Base-by-base conservation (phyloP, 2,888 invertebrate genomes). In the Cryptus viduatorius region DNA sequence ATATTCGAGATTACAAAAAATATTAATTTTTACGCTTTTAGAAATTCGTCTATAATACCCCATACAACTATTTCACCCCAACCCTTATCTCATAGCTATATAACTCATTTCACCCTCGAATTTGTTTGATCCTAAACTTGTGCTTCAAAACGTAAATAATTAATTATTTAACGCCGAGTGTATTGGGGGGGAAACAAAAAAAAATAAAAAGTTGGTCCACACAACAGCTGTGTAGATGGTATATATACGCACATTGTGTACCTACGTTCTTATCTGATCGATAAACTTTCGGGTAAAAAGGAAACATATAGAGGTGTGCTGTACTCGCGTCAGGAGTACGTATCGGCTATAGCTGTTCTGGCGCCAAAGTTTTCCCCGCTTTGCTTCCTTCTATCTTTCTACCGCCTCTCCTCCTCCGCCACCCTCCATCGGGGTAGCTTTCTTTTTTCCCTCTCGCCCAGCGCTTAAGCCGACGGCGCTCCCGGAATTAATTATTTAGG, bases 401-500 rank as follows among this genome's bases (percentile, higher is more conserved):
- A 42, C 73, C 79, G 56, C 69, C 37, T 77, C 37, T 44, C 46
- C 48, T 44, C 46, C 44, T 31, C 61, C 59, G 53, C 37, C 73
- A 12, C 75, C 61, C 37, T 72, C 50, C 78, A 50, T 56, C 59
- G 68, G 56, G 56, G 10, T 56, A 24, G 56, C 56, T 56, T 67
- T 80, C 87, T 86, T 88, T 86, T 88, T 86, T 86, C 87, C 82
- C 86, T 86, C 78, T 86, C 88, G 86, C 87, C 48, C 78, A 80
- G 90, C 90, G 90, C 91, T 92, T 92, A 92, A 92, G 93, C 92
- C 91, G 90, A 88, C 91, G 92, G 91, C 91, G 90, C 91, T 93
- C 92, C 92, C 92, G 93, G 93, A 93, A 93, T 93, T 93, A 93
- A 93, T 93, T 93, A 93, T 93, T 93, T 93, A 93, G 93, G 93